Base-by-base conservation (phyloP, 2,888 invertebrate genomes). In the Eilema griseolum region DNA sequence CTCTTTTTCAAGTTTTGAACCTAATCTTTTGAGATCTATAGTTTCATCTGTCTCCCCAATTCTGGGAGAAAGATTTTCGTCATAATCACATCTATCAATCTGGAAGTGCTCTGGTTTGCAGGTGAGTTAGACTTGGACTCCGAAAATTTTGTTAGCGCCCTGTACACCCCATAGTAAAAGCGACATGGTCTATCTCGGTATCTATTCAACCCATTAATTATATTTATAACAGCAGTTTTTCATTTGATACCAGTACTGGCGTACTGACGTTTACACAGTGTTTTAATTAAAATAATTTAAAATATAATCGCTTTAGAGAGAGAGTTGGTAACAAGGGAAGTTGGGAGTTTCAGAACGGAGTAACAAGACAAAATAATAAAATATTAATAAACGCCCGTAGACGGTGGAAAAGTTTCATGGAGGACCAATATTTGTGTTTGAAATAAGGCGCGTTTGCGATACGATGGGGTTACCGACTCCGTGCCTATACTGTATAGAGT, bases 321-420 rank as follows among this genome's bases (percentile, higher is more conserved):
- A 82, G 90, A 92, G 91, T 92, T 91, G 83, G 88, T 91, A 93
- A 94, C 93, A 92, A 93, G 94, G 91, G 92, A 94, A 94, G 93
- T 95, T 94, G 87, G 80, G 85, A 92, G 87, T 92, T 93, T 92
- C 85, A 88, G 89, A 93, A 92, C 89, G 91, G 86, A 88, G 91
- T 88, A 90, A 93, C 93, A 94, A 95, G 95, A 95, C 95, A 95
- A 94, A 95, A 95, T 95, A 95, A 95, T 95, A 95, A 94, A 95
- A 95, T 95, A 95, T 95, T 95, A 95, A 95, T 95, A 95, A 94
- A 89, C 90, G 93, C 91, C 88, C 88, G 90, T 91, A 93, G 94
- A 94, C 92, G 91, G 84, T 87, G 90, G 91, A 93, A 94, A 95
- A 95, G 94, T 95, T 95, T 92, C 91, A 90, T 91, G 86, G 83